Percentiles rank a stretch among this genome's conserved stretches.
phyloP scores from a whole-genome alignment of 2,797 vertebrate genomes.

The Numenius phaeopus region DNA sequence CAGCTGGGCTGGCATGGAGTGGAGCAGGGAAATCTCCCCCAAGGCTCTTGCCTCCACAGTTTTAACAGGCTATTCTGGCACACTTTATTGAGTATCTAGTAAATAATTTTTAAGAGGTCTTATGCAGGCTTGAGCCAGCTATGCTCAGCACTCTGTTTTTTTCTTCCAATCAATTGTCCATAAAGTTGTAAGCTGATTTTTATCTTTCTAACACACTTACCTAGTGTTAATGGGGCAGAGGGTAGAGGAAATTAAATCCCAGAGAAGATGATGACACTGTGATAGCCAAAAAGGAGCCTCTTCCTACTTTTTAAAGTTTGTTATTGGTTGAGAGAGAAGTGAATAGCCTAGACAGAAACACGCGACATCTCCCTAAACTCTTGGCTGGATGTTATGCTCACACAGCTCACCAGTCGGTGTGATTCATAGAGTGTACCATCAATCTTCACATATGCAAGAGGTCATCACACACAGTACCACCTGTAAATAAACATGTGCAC shows the following conservation, averaged over 20 bases:
- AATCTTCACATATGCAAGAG: background rate
- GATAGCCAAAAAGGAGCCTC: background rate
- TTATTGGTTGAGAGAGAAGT: background rate
- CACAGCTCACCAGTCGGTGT: background rate
- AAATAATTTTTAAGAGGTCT: constrained; percentile 39
- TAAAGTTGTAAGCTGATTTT: constrained; percentile 40
- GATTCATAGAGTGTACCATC: background rate
- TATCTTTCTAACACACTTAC: background rate
- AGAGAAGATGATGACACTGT: background rate
- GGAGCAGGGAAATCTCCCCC: background rate
- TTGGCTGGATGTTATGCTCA: background rate
- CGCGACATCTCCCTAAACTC: background rate
- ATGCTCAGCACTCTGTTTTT: background rate
- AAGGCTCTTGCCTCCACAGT: background rate
- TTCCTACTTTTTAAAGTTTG: background rate
- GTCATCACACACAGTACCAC: background rate
- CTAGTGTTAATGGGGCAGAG: background rate
- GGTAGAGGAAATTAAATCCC: constrained; percentile 14
- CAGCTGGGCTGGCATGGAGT: background rate
- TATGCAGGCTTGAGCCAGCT: background rate
- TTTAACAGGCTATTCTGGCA: background rate
- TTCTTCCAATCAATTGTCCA: background rate
- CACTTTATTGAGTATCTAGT: constrained; percentile 4
- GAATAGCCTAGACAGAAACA: background rate
- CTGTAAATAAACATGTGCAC: accelerated